Base-by-base conservation (phyloP, 2,797 vertebrate genomes). In the Silurus lanzhouensis region DNA sequence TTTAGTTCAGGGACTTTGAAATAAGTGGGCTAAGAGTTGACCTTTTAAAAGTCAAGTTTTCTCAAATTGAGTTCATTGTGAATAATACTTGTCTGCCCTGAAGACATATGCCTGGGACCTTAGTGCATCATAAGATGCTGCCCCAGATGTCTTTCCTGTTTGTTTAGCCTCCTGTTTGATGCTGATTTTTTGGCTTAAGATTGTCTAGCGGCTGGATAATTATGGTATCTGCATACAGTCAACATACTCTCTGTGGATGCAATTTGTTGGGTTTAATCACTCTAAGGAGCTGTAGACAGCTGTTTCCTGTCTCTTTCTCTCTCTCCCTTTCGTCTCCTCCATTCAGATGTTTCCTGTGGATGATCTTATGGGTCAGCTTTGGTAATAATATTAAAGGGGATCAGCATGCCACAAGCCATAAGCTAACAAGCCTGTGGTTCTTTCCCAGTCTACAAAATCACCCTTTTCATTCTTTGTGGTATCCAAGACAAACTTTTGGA, bases 401-500 rank as follows among this genome's bases (percentile, higher is more conserved):
- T 86, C 88, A 88, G 89, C 0, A 90, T 78, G 79, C 80, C 80
- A 2, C 84, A 84, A 83, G 55, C 64, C 71, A 48, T 83, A 85
- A 86, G 83, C 84, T 89, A 90, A 88, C 74, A 85, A 81, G 46
- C 57, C 3, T 88, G 80, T 86, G 86, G 83, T 87, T 90, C 85
- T 81, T 82, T 68, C 77, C 72, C 44, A 63, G 75, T 76, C 83
- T 87, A 70, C 74, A 64, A 83, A 81, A 72, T 61, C 80, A 84
- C 85, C 90, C 12, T 85, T 90, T 90, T 91, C 84, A 88, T 90
- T 83, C 58, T 89, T 89, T 89, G 85, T 83, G 67, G 87, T 38
- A 88, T 92, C 90, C 91, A 91, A 90, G 84, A 89, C 89, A 92
- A 90, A 91, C 91, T 86, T 87, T 88, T 87, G 88, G 89, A 84